These are phyloP conservation scores for Dasyornis broadbenti DNA, from an alignment of 2,113 vertebrate genomes.

Conservation along the genomic window DNA sequence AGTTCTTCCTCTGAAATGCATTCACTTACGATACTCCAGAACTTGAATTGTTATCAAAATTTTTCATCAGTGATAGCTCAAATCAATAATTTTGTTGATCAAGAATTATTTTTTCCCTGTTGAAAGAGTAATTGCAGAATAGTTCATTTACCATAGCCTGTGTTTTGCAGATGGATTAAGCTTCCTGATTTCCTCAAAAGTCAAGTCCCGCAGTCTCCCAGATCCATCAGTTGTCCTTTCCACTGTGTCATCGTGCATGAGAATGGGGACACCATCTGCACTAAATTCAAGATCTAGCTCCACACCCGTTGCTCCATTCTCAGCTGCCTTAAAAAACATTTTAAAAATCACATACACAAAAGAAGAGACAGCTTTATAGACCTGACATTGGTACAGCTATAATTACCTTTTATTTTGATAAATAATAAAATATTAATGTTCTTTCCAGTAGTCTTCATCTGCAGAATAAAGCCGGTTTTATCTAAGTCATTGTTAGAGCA, in stretches of 20 bases:
- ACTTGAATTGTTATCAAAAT: background rate
- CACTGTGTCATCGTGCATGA: conserved; percentile 93
- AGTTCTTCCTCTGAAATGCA: background rate
- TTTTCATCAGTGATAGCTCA: background rate
- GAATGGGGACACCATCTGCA: conserved; percentile 85
- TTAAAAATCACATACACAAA: background rate
- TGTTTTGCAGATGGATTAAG: conserved; percentile 92
- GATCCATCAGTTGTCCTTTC: conserved; percentile 91
- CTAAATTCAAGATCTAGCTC: conserved; percentile 95
- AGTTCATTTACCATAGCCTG: conserved; percentile 76
- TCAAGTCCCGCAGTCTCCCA: conserved; percentile 80
- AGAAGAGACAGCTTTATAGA: background rate
- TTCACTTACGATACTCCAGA: background rate
- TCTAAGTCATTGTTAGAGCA: background rate
- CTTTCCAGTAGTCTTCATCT: background rate
- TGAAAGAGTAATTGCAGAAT: background rate
- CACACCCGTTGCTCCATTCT: conserved; percentile 88
- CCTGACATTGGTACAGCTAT: background rate
- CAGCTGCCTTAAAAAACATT: conserved; percentile 79
- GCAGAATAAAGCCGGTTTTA: background rate
- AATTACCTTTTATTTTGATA: background rate
- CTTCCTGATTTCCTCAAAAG: conserved; percentile 78
- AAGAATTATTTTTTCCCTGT: background rate
- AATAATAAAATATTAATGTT: background rate
- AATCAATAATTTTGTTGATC: background rate